Percentiles rank a stretch among this genome's conserved stretches.
phyloP scores from a whole-genome alignment of 1,140 invertebrate genomes.

The Formica selysi region DNA sequence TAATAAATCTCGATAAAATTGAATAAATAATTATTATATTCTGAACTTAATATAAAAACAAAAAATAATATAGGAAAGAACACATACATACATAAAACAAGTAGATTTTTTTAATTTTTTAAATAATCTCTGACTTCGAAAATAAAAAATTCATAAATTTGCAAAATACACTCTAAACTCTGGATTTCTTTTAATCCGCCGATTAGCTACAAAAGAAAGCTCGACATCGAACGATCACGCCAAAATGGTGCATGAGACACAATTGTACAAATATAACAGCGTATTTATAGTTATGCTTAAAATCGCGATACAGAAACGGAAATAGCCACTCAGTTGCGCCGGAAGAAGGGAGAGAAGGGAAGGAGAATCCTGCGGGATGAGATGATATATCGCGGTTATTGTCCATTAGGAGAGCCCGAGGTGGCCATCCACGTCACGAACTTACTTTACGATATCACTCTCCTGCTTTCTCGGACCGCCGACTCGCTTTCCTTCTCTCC shows the following conservation, averaged over 20 bases:
- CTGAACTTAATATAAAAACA: background rate
- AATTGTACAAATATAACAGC: background rate
- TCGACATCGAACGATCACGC: slow-evolving; percentile 6
- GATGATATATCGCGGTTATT: slow-evolving; percentile 84
- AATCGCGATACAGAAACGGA: slow-evolving; percentile 58
- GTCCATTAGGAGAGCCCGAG: slow-evolving; percentile 82
- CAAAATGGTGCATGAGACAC: slow-evolving; percentile 1
- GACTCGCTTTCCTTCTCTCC: slow-evolving; percentile 38
- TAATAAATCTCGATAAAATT: background rate
- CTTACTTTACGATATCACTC: slow-evolving; percentile 84
- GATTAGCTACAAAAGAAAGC: background rate
- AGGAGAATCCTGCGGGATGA: slow-evolving; percentile 69
- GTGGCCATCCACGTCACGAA: slow-evolving; percentile 81
- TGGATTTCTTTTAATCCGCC: background rate
- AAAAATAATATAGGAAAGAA: background rate
- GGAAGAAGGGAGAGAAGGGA: background rate
- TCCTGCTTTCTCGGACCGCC: slow-evolving; percentile 69
- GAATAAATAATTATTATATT: background rate
- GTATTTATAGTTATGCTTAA: slow-evolving; percentile 40
- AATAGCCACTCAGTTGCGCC: slow-evolving; percentile 53
- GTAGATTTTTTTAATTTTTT: background rate
- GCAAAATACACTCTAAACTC: background rate
- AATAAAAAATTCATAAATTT: background rate
- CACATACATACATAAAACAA: background rate
- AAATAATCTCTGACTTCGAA: background rate